Evolutionary conservation across 2,888 invertebrate species (phyloP).

Genomic region (Rhodophaea formosa): DNA sequence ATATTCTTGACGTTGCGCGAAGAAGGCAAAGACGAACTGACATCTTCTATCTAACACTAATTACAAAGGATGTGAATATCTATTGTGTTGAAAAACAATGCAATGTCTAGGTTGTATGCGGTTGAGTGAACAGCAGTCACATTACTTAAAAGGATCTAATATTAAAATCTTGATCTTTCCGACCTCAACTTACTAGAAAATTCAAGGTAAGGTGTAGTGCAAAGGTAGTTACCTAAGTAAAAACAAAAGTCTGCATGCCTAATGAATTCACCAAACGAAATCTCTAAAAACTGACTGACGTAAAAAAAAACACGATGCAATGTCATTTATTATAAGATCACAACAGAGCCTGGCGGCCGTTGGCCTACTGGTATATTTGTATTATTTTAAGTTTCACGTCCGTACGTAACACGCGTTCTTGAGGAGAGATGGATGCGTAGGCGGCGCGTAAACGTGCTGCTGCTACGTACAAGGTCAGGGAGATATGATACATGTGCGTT

Average conservation of each 20-base stretch:
- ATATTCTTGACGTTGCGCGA: no score
- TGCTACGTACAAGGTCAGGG: conserved; percentile 12
- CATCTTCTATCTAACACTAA: no score
- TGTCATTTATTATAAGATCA: conserved; percentile 19
- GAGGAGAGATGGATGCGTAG: conserved; percentile 15
- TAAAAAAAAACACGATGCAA: conserved; percentile 4
- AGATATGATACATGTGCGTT: background rate
- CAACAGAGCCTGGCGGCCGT: conserved; percentile 9
- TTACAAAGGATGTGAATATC: background rate
- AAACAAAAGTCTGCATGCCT: background rate
- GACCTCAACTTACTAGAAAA: background rate
- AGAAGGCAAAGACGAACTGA: no score
- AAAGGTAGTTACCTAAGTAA: no score
- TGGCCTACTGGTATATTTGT: conserved; percentile 9
- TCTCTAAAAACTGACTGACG: no score
- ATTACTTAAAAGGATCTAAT: background rate
- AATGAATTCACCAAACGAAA: background rate
- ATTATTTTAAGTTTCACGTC: background rate
- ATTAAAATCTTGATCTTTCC: background rate
- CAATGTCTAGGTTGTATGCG: background rate
- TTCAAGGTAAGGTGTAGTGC: background rate
- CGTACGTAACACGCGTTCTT: background rate
- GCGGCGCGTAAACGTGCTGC: conserved; percentile 2
- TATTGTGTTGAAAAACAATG: background rate
- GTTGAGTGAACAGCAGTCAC: background rate